Conservation (phyloP, 64 coral and sea anemone genomes). For the Hydrozoanthus tunicans region DNA sequence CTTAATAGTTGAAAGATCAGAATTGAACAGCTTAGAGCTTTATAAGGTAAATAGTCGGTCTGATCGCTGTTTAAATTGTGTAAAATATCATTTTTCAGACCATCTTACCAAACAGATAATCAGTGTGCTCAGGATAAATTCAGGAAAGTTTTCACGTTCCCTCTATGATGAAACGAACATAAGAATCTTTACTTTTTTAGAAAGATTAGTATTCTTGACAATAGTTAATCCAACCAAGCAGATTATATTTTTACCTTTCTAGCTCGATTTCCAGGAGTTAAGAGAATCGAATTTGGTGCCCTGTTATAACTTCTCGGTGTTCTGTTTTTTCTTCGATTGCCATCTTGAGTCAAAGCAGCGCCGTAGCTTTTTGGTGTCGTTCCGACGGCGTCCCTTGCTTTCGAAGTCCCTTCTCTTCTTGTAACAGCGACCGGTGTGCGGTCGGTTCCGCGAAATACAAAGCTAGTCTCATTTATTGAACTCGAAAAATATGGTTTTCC, state of each 20-base stretch:
- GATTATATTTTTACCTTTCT: slow-evolving; percentile 61
- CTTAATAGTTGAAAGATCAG: too few relatives aligned
- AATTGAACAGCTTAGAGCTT: too few relatives aligned
- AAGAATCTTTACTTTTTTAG: too few relatives aligned
- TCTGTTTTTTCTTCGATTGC: slow-evolving; percentile 79
- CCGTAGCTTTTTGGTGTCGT: slow-evolving; percentile 75
- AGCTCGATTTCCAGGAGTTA: slow-evolving; percentile 50
- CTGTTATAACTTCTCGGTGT: slow-evolving; percentile 18
- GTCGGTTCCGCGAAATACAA: slow-evolving; percentile 70
- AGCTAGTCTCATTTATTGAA: slow-evolving; percentile 60
- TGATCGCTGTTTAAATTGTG: too few relatives aligned
- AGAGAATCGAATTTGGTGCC: slow-evolving; percentile 62
- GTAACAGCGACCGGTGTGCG: slow-evolving; percentile 63
- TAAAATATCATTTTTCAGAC: too few relatives aligned
- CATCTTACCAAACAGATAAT: too few relatives aligned
- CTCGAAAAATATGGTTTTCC: background rate
- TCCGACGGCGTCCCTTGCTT: background rate
- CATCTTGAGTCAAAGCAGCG: slow-evolving; percentile 61
- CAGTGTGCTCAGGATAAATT: too few relatives aligned
- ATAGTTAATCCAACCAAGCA: background rate
- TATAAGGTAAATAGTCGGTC: too few relatives aligned
- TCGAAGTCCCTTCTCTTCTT: slow-evolving; percentile 14
- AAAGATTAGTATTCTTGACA: too few relatives aligned
- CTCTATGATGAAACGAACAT: too few relatives aligned
- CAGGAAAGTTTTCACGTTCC: too few relatives aligned